These are phyloP conservation scores for Synanthedon andrenaeformis DNA, from an alignment of 2,888 invertebrate species.

Conservation along the genomic window DNA sequence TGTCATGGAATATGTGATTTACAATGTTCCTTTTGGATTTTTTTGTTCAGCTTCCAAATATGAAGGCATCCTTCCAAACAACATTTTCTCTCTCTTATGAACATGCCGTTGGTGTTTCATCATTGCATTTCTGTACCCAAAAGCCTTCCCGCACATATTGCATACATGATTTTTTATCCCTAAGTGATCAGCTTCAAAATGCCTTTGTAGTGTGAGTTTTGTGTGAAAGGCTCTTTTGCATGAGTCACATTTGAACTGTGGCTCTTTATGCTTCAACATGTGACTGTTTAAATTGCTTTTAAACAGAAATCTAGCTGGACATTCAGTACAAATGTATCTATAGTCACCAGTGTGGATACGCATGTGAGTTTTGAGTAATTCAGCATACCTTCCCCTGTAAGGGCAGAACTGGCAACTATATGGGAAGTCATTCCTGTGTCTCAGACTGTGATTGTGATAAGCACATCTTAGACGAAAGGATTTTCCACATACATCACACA, in stretches of 20 bases:
- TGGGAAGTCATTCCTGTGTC: constrained; percentile 38
- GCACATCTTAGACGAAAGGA: constrained; percentile 36
- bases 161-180: constrained; percentile 45
- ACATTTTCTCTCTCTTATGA: constrained; percentile 35
- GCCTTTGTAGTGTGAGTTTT: constrained; percentile 27
- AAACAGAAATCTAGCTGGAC: constrained; percentile 37
- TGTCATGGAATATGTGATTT: not conserved
- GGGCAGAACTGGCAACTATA: constrained; percentile 39
- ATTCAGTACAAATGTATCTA: constrained; percentile 42
- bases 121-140: constrained; percentile 45
- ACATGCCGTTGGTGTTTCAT: constrained; percentile 44
- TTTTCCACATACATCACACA: constrained; percentile 45
- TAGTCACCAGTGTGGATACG: constrained; percentile 37
- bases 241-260: constrained; percentile 33
- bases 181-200: constrained; percentile 39
- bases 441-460: constrained; percentile 34
- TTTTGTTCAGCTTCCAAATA: constrained; percentile 14
- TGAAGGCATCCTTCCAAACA: constrained; percentile 13
- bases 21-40: not conserved
- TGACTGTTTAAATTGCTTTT: constrained; percentile 45
- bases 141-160: constrained; percentile 42
- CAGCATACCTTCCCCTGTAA: constrained; percentile 30
- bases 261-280: constrained; percentile 34
- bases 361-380: constrained; percentile 36
- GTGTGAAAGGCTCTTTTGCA: constrained; percentile 39